phyloP scores from a whole-genome alignment of 53 echinoderm and acorn worm genomes.

The Echinarachnius parma region DNA sequence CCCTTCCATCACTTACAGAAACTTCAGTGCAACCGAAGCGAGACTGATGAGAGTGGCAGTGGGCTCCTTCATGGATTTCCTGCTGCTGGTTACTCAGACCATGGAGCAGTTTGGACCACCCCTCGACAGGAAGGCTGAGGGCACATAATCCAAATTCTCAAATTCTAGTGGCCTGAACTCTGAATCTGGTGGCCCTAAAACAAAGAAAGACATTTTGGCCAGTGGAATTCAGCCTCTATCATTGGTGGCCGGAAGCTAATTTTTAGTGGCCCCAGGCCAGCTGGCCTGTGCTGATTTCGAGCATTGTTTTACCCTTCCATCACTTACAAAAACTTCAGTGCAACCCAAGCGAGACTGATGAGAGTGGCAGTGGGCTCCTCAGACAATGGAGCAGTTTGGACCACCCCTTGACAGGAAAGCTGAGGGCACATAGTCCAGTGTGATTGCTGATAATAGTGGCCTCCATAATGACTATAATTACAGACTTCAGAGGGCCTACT shows the following conservation, averaged over 20 bases:
- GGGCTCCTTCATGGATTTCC: slow-evolving; percentile 76
- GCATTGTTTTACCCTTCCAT: slow-evolving; percentile 6
- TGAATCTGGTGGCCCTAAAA: no score
- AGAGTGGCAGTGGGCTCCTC: slow-evolving; percentile 71
- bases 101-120: slow-evolving; percentile 96
- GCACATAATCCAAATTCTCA: no score
- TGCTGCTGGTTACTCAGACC: slow-evolving; percentile 74
- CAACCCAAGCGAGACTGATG: slow-evolving; percentile 78
- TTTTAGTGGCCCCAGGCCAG: no score
- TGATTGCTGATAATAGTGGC: no score
- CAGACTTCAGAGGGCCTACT: no score
- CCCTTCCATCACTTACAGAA: slow-evolving; percentile 40
- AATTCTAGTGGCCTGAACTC: no score
- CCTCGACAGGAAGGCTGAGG: slow-evolving; percentile 25
- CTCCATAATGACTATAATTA: no score
- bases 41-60: slow-evolving; percentile 78
- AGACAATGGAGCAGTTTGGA: slow-evolving; percentile 93
- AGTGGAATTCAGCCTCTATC: no score
- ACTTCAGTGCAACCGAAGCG: slow-evolving; percentile 76
- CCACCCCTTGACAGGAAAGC: slow-evolving; percentile 60
- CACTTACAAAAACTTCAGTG: slow-evolving; percentile 61
- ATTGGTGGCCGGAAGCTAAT: no score
- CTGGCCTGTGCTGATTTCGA: background rate
- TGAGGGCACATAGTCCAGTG: slow-evolving; percentile 10
- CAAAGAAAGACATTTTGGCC: no score